Evolutionary conservation across 2,888 invertebrate species (phyloP).

Genomic region (Volucella inanis): DNA sequence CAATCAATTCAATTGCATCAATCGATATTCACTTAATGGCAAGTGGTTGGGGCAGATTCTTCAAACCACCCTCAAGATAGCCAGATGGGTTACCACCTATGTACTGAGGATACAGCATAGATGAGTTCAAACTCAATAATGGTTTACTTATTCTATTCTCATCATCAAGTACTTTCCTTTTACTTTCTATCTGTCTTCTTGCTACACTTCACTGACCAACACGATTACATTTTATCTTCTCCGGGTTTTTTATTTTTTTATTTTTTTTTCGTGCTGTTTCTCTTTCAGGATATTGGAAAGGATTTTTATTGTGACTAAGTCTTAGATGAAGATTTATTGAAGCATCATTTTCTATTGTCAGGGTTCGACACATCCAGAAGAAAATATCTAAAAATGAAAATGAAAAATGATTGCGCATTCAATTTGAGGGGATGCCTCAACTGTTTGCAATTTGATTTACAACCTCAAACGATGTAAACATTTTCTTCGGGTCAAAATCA

Average conservation of each 20-base stretch:
- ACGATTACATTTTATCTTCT: neutral
- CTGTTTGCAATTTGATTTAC: slow-evolving; percentile 1
- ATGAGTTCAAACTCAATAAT: slow-evolving; percentile 60
- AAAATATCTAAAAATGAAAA: neutral
- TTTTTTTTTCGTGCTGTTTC: neutral
- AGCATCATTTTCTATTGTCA: slow-evolving; percentile 31
- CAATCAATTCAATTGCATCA: slow-evolving; percentile 61
- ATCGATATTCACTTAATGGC: slow-evolving; percentile 61
- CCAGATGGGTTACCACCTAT: neutral
- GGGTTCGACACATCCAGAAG: neutral
- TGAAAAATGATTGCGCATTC: slow-evolving; percentile 45
- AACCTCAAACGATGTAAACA: neutral
- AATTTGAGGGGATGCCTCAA: slow-evolving; percentile 24
- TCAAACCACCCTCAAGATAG: slow-evolving; percentile 5
- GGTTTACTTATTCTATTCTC: slow-evolving; percentile 44
- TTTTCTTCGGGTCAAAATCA: slow-evolving; percentile 35
- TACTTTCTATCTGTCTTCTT: neutral
- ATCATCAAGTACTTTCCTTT: neutral
- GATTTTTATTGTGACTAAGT: slow-evolving; percentile 31
- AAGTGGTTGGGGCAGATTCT: slow-evolving; percentile 34
- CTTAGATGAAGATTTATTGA: slow-evolving; percentile 47
- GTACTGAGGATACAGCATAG: slow-evolving; percentile 43
- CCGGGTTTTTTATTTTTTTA: neutral
- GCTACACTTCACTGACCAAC: neutral
- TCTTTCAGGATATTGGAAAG: slow-evolving; percentile 27